These are phyloP conservation scores for Willowsia nigromaculata DNA, from an alignment of 2,888 invertebrate species.

Conservation along the genomic window DNA sequence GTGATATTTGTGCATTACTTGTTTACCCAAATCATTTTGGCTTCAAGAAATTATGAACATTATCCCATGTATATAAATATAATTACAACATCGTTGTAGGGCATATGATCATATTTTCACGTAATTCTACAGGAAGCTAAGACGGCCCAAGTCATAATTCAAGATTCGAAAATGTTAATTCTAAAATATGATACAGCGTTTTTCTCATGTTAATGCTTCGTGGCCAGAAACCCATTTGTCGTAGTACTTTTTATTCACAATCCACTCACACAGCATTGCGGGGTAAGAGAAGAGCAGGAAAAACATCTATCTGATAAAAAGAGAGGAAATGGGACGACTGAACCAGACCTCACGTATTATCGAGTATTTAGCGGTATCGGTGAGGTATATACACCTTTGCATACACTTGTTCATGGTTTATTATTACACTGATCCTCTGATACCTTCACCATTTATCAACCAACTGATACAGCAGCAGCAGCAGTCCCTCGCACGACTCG, in stretches of 20 bases:
- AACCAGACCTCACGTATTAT: constrained; percentile 44
- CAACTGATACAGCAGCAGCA: not conserved
- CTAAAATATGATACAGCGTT: not conserved
- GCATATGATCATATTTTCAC: not conserved
- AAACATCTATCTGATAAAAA: not conserved
- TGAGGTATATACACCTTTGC: not conserved
- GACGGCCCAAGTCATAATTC: too few relatives aligned
- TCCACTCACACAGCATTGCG: not conserved
- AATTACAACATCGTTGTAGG: constrained; percentile 7
- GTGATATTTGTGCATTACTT: constrained; percentile 24
- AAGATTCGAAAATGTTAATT: too few relatives aligned
- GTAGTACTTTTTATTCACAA: not conserved
- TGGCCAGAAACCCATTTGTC: constrained; percentile 50
- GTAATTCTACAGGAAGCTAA: too few relatives aligned
- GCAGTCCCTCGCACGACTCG: not conserved
- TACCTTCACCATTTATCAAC: constrained; percentile 66
- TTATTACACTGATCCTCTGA: constrained; percentile 58
- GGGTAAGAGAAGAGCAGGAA: not conserved
- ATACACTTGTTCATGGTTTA: constrained; percentile 32
- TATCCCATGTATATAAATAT: too few relatives aligned
- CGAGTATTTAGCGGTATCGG: not conserved
- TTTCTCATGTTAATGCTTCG: not conserved
- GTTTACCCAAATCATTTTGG: constrained; percentile 36
- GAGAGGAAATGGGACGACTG: not conserved
- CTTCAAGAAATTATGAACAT: constrained; percentile 55